Evolutionary conservation across 2,797 vertebrate species (phyloP), one percentile per base, ranked within the genome.

Genomic region (Liparis tanakae): DNA sequence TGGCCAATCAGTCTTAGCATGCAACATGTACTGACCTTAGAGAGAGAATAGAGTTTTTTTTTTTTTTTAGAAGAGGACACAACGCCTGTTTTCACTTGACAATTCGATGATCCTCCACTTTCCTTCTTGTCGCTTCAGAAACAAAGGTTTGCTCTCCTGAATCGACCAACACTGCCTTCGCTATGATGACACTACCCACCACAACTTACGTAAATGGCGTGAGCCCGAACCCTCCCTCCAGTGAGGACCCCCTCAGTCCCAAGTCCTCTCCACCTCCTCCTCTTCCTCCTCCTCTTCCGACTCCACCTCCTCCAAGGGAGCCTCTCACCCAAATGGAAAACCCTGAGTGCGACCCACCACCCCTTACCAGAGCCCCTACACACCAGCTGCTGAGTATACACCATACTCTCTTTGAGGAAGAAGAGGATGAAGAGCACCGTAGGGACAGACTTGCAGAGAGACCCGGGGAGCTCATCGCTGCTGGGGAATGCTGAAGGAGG

Each of bases 371-470:
- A 78, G 94, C 90, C 44, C 88, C 93, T 13, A 88, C 93, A 33
- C 94, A 93, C 85, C 93, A 94, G 76, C 91, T 96, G 72, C 89
- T 95, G 75, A 91, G 87, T 82, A 94, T 95, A 74, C 95, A 89
- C 76, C 94, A 91, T 64, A 93, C 92, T 48, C 91, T 95, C 33
- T 95, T 94, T 67, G 92, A 95, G 78, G 91, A 94, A 69, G 93
- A 94, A 3, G 93, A 94, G 75, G 93, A 92, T 30, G 92, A 93
- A 51, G 90, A 90, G 46, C 83, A 85, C 70, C 80, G 86, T 20
- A 85, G 91, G 68, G 90, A 90, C 83, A 90, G 91, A 74, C 90
- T 96, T 55, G 88, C 92, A 51, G 89, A 91, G 84, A 92, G 94
- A 80, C 84, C 93, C 0, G 94, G 90, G 43, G 94, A 95, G 86